Percentiles rank a stretch among this genome's conserved stretches.
phyloP scores from a whole-genome alignment of 2,888 invertebrate species.

The Tachina fera region DNA sequence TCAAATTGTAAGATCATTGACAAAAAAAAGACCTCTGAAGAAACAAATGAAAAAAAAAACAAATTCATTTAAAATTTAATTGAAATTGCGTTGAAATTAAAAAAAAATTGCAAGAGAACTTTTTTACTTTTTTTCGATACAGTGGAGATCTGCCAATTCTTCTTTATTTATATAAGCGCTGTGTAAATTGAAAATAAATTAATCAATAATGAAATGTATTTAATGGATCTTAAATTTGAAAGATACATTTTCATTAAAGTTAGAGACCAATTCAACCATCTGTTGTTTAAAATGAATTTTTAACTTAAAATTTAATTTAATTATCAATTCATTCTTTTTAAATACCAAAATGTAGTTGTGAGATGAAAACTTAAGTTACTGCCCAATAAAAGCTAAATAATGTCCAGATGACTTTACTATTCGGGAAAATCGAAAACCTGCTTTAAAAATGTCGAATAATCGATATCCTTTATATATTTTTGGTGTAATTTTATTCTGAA shows the following conservation, averaged over 20 bases:
- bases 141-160: slow-evolving; percentile 39
- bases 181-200: slow-evolving; percentile 63
- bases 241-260: slow-evolving; percentile 17
- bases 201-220: slow-evolving; percentile 47
- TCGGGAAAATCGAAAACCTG: no score
- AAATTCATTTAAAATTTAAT: slow-evolving; percentile 75
- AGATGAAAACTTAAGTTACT: background rate
- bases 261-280: slow-evolving; percentile 50
- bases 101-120: slow-evolving; percentile 1
- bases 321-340: background rate
- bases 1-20: slow-evolving; percentile 80
- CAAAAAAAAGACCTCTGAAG: slow-evolving; percentile 60
- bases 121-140: background rate
- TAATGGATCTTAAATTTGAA: slow-evolving; percentile 45
- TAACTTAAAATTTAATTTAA: slow-evolving; percentile 9
- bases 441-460: no score
- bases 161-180: slow-evolving; percentile 29
- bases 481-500: no score
- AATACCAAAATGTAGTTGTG: background rate
- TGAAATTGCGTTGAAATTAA: slow-evolving; percentile 55
- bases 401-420: background rate
- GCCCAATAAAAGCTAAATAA: background rate
- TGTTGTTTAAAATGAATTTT: slow-evolving; percentile 37
- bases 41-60: slow-evolving; percentile 74
- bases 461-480: no score